Percentiles rank a stretch among this genome's conserved stretches.
Conservation (phyloP, 2,888 invertebrate species). For the Dioctria linearis region DNA sequence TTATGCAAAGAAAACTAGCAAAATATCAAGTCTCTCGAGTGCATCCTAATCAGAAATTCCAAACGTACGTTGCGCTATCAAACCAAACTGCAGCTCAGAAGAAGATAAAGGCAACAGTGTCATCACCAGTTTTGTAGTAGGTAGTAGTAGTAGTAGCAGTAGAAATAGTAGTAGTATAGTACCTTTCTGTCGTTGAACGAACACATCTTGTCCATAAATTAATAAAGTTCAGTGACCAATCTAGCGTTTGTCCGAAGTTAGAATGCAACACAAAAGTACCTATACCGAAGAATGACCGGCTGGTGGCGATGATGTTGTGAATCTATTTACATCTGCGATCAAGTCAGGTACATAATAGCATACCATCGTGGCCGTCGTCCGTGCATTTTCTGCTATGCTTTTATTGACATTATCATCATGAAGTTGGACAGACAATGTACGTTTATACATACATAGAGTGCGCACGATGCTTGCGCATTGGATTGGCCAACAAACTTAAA, state of each 20-base stretch:
- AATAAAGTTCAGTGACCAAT: constrained; percentile 57
- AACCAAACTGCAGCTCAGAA: neutral
- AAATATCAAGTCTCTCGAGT: neutral
- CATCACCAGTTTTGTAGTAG: neutral
- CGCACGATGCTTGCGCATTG: constrained; percentile 30
- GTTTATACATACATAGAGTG: too few species aligned
- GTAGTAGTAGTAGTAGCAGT: too few species aligned
- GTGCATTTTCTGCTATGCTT: constrained; percentile 39
- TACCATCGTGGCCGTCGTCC: constrained; percentile 9
- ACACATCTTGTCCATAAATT: constrained; percentile 54
- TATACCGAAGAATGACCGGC: neutral
- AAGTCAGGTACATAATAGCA: constrained; percentile 10
- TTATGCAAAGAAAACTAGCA: too few species aligned
- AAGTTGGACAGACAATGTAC: neutral
- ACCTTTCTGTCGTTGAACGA: constrained; percentile 20
- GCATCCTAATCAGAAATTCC: constrained; percentile 41
- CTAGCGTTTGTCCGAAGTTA: constrained; percentile 42
- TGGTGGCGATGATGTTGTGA: neutral
- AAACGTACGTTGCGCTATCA: constrained; percentile 4
- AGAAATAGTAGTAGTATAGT: neutral
- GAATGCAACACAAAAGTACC: neutral
- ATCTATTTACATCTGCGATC: constrained; percentile 40
- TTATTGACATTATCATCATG: constrained; percentile 28
- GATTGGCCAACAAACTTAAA: constrained; percentile 20
- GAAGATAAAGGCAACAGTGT: constrained; percentile 44